A percentile compares a stretch with the other conserved stretches of the same genome.
These are phyloP conservation scores for Pantherophis guttatus DNA, from an alignment of 2,113 vertebrate species.

Conservation along the genomic window DNA sequence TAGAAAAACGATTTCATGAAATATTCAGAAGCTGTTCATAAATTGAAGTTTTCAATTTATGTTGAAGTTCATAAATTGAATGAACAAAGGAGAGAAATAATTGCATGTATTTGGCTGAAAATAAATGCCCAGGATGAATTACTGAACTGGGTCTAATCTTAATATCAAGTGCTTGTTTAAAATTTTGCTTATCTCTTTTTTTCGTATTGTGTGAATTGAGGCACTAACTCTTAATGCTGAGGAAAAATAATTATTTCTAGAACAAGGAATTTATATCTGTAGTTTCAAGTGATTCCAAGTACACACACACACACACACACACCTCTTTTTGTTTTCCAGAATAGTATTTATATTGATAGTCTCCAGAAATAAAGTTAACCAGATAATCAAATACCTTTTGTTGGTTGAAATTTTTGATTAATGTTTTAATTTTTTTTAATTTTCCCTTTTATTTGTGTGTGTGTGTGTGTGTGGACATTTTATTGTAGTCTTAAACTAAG, in stretches of 20 bases:
- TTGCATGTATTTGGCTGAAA: background rate
- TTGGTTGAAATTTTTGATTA: background rate
- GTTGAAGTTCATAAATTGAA: background rate
- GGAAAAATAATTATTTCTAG: constrained; percentile 5
- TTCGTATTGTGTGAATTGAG: background rate
- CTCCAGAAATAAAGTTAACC: background rate
- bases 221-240: background rate
- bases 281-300: background rate
- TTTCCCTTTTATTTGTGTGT: background rate
- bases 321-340: constrained; percentile 4
- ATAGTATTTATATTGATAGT: background rate
- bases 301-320: background rate
- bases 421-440: background rate
- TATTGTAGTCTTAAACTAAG: too few species aligned
- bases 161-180: background rate
- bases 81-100: constrained; percentile 10
- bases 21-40: constrained; percentile 15
- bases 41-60: too few species aligned
- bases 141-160: background rate
- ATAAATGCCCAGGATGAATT: background rate
- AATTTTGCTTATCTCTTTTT: constrained; percentile 1
- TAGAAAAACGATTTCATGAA: constrained; percentile 8
- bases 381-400: constrained; percentile 25
- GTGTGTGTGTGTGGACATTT: too few species aligned
- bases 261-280: background rate